phyloP scores from a whole-genome alignment of 2,888 invertebrate genomes.

The Drosophila neutralis region DNA sequence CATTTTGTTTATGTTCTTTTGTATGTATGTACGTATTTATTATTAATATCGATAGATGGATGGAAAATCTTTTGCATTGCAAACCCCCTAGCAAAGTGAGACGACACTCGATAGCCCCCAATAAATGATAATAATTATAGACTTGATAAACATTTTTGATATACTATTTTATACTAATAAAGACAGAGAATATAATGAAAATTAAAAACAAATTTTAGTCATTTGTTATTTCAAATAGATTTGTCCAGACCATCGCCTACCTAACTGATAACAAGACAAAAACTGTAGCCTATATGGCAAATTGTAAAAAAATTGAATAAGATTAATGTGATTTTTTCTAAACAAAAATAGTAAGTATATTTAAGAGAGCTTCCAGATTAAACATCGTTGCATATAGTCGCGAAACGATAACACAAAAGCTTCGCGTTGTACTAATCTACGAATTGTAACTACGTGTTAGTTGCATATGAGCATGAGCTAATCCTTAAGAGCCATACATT shows the following conservation, averaged over 20 bases:
- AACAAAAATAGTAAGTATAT: background rate
- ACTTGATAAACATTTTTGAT: slow-evolving; percentile 79
- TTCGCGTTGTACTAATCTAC: background rate
- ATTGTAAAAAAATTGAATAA: background rate
- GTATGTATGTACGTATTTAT: slow-evolving; percentile 60
- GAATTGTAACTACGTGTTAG: background rate
- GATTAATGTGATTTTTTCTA: background rate
- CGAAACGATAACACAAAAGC: slow-evolving; percentile 16
- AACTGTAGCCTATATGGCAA: background rate
- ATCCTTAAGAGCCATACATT: slow-evolving; percentile 12
- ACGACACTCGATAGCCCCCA: slow-evolving; percentile 57
- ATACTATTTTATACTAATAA: slow-evolving; percentile 79
- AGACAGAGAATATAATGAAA: slow-evolving; percentile 61
- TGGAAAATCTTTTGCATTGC: slow-evolving; percentile 52
- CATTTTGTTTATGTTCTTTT: slow-evolving; percentile 53
- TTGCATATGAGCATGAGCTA: slow-evolving; percentile 2
- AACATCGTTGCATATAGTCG: background rate
- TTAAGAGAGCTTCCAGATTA: background rate
- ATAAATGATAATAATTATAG: slow-evolving; percentile 79
- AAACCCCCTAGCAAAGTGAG: slow-evolving; percentile 41
- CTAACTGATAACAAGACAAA: background rate
- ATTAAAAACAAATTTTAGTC: background rate
- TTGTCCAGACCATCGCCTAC: background rate
- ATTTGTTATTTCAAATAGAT: background rate
- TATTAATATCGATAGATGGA: slow-evolving; percentile 59